These are phyloP conservation scores for Lasioglossum albipes DNA, from an alignment of 1,140 invertebrate genomes.

Conservation along the genomic window DNA sequence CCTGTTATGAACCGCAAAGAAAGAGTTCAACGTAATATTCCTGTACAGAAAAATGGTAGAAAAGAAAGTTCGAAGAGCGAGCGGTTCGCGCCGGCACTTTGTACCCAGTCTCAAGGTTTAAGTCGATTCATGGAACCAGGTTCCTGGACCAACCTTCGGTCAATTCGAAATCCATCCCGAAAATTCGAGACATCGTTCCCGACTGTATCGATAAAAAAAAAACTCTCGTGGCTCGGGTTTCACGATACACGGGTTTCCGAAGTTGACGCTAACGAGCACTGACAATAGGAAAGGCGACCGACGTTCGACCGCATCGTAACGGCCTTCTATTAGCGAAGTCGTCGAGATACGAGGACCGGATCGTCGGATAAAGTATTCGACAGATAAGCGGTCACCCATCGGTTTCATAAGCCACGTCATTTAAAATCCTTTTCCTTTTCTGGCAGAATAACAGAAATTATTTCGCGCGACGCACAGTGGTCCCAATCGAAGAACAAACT, in stretches of 20 bases:
- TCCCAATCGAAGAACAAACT: too few relatives aligned
- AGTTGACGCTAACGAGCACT: conserved; percentile 45
- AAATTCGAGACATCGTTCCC: conserved; percentile 17
- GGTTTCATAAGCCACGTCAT: not conserved
- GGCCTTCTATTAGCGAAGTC: conserved; percentile 47
- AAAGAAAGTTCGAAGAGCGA: not conserved
- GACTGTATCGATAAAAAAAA: conserved; percentile 23
- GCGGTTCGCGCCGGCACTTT: conserved; percentile 7
- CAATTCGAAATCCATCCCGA: conserved; percentile 43
- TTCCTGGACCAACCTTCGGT: not conserved
- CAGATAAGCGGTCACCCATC: conserved; percentile 42
- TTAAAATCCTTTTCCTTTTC: not conserved
- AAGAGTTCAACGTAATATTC: not conserved
- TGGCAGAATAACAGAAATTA: too few relatives aligned
- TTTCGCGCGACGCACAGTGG: not conserved
- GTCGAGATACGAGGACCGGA: conserved; percentile 32
- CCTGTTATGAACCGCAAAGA: not conserved
- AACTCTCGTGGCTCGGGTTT: conserved; percentile 31
- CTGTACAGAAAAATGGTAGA: not conserved
- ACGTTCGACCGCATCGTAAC: conserved; percentile 47
- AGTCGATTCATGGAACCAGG: conserved; percentile 15
- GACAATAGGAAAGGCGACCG: conserved; percentile 50
- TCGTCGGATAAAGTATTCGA: conserved; percentile 35
- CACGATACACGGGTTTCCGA: conserved; percentile 25
- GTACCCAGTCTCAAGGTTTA: not conserved